A percentile compares a stretch with the other conserved stretches of the same genome.
Conservation (phyloP, 2,797 vertebrate species). For the Tapera naevia region DNA sequence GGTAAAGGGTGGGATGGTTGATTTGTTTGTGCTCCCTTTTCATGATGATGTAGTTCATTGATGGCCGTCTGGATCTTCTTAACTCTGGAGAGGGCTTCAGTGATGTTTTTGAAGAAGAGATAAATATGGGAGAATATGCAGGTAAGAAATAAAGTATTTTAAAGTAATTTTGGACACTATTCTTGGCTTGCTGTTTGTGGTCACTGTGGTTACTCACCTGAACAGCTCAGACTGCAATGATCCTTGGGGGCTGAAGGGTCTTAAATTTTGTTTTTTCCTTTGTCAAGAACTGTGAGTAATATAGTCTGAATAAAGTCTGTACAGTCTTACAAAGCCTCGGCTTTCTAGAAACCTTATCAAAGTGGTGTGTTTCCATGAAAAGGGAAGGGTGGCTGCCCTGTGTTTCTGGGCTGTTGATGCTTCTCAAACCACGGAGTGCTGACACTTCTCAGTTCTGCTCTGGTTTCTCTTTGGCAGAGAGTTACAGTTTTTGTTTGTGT, state of each 20-base stretch:
- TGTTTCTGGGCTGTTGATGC: background rate
- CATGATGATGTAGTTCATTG: constrained; percentile 87
- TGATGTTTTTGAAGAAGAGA: constrained; percentile 97
- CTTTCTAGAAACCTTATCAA: accelerated
- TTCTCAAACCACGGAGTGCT: background rate
- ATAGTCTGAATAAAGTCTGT: background rate
- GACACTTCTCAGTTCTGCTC: background rate
- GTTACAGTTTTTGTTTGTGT: background rate
- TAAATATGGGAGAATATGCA: constrained; percentile 94
- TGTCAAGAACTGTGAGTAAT: background rate
- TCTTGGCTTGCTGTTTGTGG: background rate
- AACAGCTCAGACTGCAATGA: background rate
- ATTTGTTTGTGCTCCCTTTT: background rate
- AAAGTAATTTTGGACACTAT: background rate
- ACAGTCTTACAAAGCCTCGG: background rate
- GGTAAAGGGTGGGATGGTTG: background rate
- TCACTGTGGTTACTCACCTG: background rate
- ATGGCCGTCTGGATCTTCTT: constrained; percentile 91
- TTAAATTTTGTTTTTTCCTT: background rate
- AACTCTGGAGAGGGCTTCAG: constrained; percentile 96
- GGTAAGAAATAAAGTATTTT: constrained; percentile 73
- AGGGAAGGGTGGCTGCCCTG: background rate
- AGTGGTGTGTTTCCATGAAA: background rate
- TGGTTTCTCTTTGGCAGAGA: background rate
- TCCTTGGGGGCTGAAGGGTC: background rate